These are phyloP conservation scores for Nemapogon koenigi DNA, from an alignment of 2,888 invertebrate genomes.

Conservation along the genomic window DNA sequence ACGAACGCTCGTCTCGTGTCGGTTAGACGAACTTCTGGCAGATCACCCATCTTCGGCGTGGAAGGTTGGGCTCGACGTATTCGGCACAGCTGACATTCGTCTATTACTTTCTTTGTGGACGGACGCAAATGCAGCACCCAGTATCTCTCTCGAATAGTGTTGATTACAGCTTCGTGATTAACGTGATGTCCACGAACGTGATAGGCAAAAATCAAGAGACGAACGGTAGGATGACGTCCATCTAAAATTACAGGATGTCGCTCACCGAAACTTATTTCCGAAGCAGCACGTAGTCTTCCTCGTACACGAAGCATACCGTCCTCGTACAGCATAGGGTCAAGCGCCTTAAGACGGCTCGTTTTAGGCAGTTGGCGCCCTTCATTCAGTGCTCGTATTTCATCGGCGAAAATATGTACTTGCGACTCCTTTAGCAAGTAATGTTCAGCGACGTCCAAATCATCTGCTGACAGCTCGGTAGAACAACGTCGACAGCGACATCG, in stretches of 20 bases:
- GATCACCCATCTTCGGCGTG: constrained; percentile 5
- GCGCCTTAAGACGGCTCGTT: neutral
- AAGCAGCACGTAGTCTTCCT: neutral
- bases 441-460: neutral
- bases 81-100: constrained; percentile 4
- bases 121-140: neutral
- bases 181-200: neutral
- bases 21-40: constrained; percentile 2
- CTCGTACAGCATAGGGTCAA: neutral
- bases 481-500: too few species aligned
- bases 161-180: neutral
- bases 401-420: neutral
- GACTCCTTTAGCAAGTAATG: neutral
- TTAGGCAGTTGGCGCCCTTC: neutral
- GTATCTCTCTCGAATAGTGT: neutral
- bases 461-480: too few species aligned
- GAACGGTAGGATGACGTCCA: neutral
- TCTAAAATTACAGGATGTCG: neutral
- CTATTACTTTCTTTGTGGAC: neutral
- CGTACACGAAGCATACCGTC: neutral
- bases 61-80: constrained; percentile 2
- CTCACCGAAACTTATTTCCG: neutral
- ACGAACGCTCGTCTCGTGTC: neutral
- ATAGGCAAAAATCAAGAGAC: neutral
- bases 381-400: neutral